phyloP scores from a whole-genome alignment of 2,888 invertebrate species.

The Nemotelus nigrinus region DNA sequence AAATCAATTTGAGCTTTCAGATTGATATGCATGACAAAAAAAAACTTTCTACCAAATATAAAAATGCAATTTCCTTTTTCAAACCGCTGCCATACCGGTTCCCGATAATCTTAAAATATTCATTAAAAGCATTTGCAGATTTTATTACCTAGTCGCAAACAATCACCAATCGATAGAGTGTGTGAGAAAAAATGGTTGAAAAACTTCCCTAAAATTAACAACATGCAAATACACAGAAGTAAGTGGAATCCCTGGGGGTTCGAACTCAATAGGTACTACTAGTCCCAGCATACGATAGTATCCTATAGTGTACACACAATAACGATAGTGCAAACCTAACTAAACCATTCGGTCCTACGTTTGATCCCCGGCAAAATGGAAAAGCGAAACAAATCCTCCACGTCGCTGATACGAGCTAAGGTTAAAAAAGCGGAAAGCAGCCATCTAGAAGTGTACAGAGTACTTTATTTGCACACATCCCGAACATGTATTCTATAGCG shows the following conservation, averaged over 20 bases:
- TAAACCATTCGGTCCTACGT: conserved; percentile 45
- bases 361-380: conserved; percentile 45
- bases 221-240: conserved; percentile 52
- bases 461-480: conserved; percentile 52
- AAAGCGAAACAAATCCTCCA: conserved; percentile 48
- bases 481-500: conserved; percentile 50
- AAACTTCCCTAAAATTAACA: conserved; percentile 52
- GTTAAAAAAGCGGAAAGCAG: conserved; percentile 50
- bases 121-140: conserved; percentile 48
- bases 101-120: conserved; percentile 27
- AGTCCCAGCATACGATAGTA: conserved; percentile 44
- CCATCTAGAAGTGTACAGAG: conserved; percentile 49
- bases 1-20: no score
- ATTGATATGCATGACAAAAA: no score
- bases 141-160: conserved; percentile 55
- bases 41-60: no score
- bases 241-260: conserved; percentile 53
- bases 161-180: conserved; percentile 55
- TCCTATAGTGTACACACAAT: conserved; percentile 48
- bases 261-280: conserved; percentile 32
- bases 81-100: conserved; percentile 16
- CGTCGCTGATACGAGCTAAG: conserved; percentile 40
- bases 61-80: neutral
- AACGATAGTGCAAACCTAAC: conserved; percentile 47
- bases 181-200: conserved; percentile 53